Base-by-base conservation (phyloP, 2,113 vertebrate species). In the Corythoichthys intestinalis region DNA sequence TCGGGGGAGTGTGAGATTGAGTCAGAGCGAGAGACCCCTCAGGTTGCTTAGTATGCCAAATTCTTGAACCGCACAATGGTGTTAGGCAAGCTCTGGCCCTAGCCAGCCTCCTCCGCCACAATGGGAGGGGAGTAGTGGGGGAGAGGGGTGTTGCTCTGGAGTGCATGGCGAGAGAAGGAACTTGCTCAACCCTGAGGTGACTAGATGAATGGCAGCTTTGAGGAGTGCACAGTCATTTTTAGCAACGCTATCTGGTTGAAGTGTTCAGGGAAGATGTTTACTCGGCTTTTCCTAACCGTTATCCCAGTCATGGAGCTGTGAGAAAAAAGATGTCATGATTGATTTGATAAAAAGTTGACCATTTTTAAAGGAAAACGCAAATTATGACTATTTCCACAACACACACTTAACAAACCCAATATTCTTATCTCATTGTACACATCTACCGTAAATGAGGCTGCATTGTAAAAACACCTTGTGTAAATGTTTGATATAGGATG, bases 51-150 rank as follows among this genome's bases (percentile, higher is more conserved):
- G 81, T 80, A 79, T 80, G 83, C 84, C 84, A 86, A 88, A 90
- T 90, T 90, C 89, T 88, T 89, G 85, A 87, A 85, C 76, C 83
- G 84, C 80, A 90, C 86, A 88, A 88, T 87, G 79, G 89, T 81
- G 75, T 75, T 75, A 72, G 78, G 85, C 74, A 69, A 88, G 84
- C 73, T 69, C 60, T 72, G 79, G 77, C 72, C 80, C 83, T 77
- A 83, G 78, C 78, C 84, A 75, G 81, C 65, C 83, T 75, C 79
- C 81, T 77, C 35, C 73, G 70, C 81, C 82, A 88, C 84, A 86
- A 85, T 83, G 84, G 83, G 83, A 83, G 86, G 83, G 83, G 76
- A 76, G 46, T 17, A 10, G 53, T 54, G 47, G 48, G 48, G 28
- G 4, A 9, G 2, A 35, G 17, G 49, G 64, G 48, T 50, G 20